Base-by-base conservation (phyloP, 2,797 vertebrate species). In the Bufotes viridis region DNA sequence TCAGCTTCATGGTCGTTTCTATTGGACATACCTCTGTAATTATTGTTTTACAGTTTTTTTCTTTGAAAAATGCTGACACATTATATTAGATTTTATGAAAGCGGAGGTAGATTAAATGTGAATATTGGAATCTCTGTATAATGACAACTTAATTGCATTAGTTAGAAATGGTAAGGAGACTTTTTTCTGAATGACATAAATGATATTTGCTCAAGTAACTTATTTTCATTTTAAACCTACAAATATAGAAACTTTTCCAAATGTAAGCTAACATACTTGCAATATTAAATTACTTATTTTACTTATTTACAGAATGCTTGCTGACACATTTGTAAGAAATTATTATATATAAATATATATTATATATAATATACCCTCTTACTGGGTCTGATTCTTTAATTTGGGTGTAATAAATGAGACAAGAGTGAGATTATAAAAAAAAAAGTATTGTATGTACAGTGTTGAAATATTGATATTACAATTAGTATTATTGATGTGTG, bases 41-140 rank as follows among this genome's bases (percentile, higher is more conserved):
- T 87, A 87, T 82, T 87, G 78, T 87, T 76, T 87, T 67, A 70
- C 20, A 29, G 17, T 65, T 76, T 51, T 76, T 82, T 61, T 49
- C 60, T 82, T 76, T 82, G 70, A n/a, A 82, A 53, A 72, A 8
- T 82, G 70, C 58, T 82, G 80, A 74, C 70, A 87, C 80, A 76
- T 63, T 53, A 24, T 82, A 82, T 82, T 53, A 63, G 80, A 67
- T 63, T 74, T 58, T 26, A 34, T 24, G 20, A 76, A 75, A 34
- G 80, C 76, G 70, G 6, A 61, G 24, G 80, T 24, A 67, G 67
- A 75, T 76, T 74, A 65, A 55, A 63, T 49, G 34, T 60, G 82
- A 84, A 75, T 15, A 75, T n/a, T 63, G 34, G 14, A 75, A 85
- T 76, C 83, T 78, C 42, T 85, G n/a, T 65, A 51, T 51, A 13